Evolutionary conservation across 2,113 vertebrate genomes (phyloP).

Genomic region (Toxotes chatareus): DNA sequence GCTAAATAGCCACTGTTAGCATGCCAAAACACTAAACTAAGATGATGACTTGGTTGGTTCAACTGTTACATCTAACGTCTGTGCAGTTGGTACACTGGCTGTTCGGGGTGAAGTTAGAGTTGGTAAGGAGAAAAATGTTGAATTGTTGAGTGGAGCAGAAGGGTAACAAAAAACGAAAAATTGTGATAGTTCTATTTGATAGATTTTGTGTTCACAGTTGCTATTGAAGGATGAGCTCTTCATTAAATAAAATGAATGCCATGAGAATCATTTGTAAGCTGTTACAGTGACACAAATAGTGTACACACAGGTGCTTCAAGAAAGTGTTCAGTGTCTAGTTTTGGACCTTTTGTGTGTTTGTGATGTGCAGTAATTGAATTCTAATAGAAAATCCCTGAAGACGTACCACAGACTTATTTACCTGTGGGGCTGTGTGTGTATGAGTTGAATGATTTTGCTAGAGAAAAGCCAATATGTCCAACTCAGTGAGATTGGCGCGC

Average conservation of each 20-base stretch:
- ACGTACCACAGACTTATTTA: neutral
- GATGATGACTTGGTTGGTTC: no score
- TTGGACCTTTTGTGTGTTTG: neutral
- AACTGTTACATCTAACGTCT: no score
- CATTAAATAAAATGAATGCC: neutral
- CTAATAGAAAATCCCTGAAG: neutral
- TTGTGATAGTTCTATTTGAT: neutral
- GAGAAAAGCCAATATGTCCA: conserved; percentile 10
- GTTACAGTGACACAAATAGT: neutral
- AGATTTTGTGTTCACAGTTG: neutral
- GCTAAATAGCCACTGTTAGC: no score
- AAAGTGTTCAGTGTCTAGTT: neutral
- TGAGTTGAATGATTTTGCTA: neutral
- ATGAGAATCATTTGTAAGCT: neutral
- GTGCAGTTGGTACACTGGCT: no score
- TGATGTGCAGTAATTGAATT: conserved; percentile 3
- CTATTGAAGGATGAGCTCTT: neutral
- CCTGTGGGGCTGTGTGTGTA: neutral
- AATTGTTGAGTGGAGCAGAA: neutral
- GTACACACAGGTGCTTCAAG: neutral
- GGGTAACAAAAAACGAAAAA: neutral
- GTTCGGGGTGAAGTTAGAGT: no score
- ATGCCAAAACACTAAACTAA: no score
- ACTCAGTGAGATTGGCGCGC: neutral
- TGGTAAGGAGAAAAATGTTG: no score